Conservation (phyloP, 2,797 vertebrate genomes). For the Molossus molossus region DNA sequence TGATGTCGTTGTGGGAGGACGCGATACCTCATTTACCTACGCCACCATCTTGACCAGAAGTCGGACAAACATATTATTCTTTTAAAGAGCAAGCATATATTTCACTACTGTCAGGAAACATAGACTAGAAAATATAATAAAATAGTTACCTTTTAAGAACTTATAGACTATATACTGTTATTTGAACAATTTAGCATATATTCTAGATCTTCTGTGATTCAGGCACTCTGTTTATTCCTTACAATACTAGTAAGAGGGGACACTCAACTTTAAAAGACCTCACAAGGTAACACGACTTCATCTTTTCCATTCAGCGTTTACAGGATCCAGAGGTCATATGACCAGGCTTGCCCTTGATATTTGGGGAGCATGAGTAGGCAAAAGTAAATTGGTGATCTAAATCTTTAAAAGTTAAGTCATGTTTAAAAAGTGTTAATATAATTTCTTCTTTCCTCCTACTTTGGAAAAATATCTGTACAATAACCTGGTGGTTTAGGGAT, state of each 20-base stretch:
- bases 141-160: slow-evolving; percentile 38
- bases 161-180: not conserved
- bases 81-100: slow-evolving; percentile 44
- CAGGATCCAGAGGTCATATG: not conserved
- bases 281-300: not conserved
- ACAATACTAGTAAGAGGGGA: slow-evolving; percentile 1
- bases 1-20: no score
- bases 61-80: not conserved
- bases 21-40: no score
- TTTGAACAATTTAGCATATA: slow-evolving; percentile 51
- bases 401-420: slow-evolving; percentile 29
- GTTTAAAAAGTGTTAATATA: not conserved
- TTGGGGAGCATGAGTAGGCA: not conserved
- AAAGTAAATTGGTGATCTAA: not conserved
- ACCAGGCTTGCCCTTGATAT: not conserved
- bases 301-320: not conserved
- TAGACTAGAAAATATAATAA: slow-evolving; percentile 44
- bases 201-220: slow-evolving; percentile 5
- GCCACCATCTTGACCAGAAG: no score
- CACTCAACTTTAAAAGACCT: not conserved
- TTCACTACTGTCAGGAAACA: slow-evolving; percentile 14
- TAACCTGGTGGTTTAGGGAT: not conserved
- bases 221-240: slow-evolving; percentile 43
- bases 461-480: slow-evolving; percentile 1
- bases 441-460: not conserved